Conservation (phyloP, 2,888 invertebrate genomes). For the Muschampia plurimacula region DNA sequence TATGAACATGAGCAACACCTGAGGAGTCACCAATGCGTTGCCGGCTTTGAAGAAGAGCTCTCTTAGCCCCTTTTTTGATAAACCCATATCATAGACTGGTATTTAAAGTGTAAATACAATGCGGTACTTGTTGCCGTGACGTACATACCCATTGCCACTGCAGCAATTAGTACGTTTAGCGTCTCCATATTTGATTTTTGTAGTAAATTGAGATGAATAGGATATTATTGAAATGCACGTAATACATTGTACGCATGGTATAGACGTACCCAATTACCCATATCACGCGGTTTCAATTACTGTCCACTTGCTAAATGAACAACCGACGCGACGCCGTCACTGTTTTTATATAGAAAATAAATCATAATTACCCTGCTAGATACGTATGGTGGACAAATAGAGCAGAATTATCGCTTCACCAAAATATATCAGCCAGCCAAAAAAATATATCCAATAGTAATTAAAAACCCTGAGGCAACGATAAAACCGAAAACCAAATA, state of each 20-base stretch:
- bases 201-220: slow-evolving; percentile 32
- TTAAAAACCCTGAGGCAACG: no score
- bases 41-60: no score
- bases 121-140: background rate
- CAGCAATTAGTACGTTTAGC: slow-evolving; percentile 20
- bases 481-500: no score
- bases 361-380: slow-evolving; percentile 19
- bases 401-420: background rate
- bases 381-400: background rate
- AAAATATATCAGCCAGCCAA: background rate
- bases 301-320: slow-evolving; percentile 26
- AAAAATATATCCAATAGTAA: background rate
- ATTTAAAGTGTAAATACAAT: background rate
- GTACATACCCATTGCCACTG: background rate
- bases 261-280: background rate
- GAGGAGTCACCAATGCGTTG: no score
- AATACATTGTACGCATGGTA: slow-evolving; percentile 15
- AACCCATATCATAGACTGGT: no score
- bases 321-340: slow-evolving; percentile 24
- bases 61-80: no score
- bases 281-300: slow-evolving; percentile 39
- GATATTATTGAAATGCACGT: slow-evolving; percentile 28
- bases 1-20: no score
- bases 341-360: slow-evolving; percentile 33
- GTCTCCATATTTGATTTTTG: slow-evolving; percentile 24